Percentiles rank a stretch among this genome's conserved stretches.
These are phyloP conservation scores for Eira barbara DNA, from an alignment of 2,113 vertebrate genomes.

Conservation along the genomic window DNA sequence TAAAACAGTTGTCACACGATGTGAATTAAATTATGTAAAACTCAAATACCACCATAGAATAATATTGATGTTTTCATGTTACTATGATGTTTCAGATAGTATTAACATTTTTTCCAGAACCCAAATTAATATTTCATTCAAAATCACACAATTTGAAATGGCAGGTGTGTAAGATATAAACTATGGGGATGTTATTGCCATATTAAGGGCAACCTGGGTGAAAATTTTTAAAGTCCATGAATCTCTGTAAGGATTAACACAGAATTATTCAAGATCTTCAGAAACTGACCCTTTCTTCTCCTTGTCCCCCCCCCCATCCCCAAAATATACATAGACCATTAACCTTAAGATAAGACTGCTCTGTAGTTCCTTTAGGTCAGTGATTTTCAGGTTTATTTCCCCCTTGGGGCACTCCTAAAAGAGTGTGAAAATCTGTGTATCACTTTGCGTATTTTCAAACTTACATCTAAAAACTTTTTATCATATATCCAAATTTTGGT, in stretches of 20 bases:
- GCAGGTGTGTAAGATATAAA: background rate
- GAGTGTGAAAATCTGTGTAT: background rate
- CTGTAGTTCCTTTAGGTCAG: background rate
- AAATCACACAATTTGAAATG: slow-evolving; percentile 11
- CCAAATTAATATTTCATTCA: background rate
- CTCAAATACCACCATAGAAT: background rate
- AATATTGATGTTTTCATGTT: background rate
- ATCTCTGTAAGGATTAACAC: background rate
- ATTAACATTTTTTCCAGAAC: background rate
- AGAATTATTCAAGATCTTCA: background rate
- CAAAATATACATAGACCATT: no score
- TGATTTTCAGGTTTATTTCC: background rate
- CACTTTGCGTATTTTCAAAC: background rate
- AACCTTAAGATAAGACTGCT: background rate
- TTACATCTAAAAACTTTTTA: background rate
- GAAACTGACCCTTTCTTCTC: background rate
- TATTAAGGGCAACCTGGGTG: background rate
- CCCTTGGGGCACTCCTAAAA: background rate
- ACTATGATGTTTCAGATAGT: background rate
- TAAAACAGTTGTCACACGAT: background rate
- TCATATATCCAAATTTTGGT: background rate
- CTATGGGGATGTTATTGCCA: background rate
- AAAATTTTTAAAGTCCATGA: background rate
- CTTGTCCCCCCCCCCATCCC: fast-evolving
- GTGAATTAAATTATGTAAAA: background rate